These are phyloP conservation scores for Tachysurus fulvidraco DNA, from an alignment of 2,113 vertebrate species.

Conservation along the genomic window DNA sequence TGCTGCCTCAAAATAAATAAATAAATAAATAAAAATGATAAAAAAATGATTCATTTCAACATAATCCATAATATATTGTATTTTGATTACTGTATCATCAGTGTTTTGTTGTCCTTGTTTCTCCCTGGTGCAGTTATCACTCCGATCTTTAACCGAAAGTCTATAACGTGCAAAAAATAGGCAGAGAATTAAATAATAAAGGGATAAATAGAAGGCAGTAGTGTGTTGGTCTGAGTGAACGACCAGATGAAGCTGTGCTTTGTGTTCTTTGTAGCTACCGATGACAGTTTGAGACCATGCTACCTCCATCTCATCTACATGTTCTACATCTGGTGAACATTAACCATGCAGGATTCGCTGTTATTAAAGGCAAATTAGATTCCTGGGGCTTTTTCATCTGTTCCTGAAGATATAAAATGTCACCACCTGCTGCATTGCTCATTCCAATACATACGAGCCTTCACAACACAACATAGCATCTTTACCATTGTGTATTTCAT, in stretches of 20 bases:
- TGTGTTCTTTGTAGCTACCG: conserved; percentile 6
- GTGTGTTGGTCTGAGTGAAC: background rate
- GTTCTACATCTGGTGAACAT: conserved; percentile 48
- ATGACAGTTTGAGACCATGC: conserved; percentile 1
- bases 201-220: too few species aligned
- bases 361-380: conserved; percentile 51
- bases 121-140: background rate
- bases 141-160: background rate
- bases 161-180: background rate
- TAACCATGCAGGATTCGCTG: conserved; percentile 44
- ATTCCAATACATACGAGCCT: background rate
- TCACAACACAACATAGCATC: too few species aligned
- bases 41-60: background rate
- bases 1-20: background rate
- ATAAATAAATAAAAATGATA: too few species aligned
- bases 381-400: conserved; percentile 46
- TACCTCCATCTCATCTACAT: conserved; percentile 27
- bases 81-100: background rate
- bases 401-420: conserved; percentile 33
- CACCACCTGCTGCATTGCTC: conserved; percentile 33
- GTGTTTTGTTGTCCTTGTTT: background rate
- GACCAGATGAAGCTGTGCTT: background rate
- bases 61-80: background rate
- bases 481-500: background rate
- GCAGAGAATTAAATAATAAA: background rate